Conservation (phyloP, 2,888 invertebrate genomes). For the Hymenopus coronatus region DNA sequence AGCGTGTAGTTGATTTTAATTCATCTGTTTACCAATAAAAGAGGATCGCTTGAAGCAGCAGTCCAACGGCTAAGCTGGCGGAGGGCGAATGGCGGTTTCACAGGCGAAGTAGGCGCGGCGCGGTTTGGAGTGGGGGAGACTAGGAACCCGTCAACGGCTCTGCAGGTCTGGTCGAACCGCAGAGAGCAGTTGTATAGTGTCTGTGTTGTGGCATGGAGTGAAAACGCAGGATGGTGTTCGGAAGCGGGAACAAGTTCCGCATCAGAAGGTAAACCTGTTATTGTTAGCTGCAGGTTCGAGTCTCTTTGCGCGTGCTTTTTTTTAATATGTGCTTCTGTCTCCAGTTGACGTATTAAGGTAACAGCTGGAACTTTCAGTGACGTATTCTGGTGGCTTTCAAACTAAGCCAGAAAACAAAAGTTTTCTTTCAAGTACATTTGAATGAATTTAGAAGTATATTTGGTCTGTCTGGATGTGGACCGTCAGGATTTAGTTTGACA, state of each 20-base stretch:
- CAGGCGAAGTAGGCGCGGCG: background rate
- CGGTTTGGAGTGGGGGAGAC: conserved; percentile 16
- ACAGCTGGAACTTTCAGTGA: no score
- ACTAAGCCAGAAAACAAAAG: no score
- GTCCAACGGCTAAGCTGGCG: conserved; percentile 25
- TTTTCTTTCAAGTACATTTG: no score
- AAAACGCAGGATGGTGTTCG: conserved; percentile 41
- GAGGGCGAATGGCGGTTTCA: background rate
- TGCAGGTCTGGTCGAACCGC: background rate
- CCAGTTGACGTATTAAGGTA: no score
- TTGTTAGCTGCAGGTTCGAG: background rate
- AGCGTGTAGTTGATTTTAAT: background rate
- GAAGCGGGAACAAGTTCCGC: conserved; percentile 43
- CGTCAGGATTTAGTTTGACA: no score
- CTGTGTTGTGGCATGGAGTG: background rate
- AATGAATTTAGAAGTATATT: no score
- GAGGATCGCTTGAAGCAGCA: background rate
- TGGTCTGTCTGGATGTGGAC: no score
- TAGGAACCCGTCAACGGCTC: conserved; percentile 33
- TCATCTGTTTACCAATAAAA: background rate
- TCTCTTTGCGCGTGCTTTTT: background rate
- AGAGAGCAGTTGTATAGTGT: background rate
- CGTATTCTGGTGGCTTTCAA: no score
- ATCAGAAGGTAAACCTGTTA: conserved; percentile 39
- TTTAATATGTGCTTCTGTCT: background rate